A percentile compares a stretch with the other conserved stretches of the same genome.
Conservation (phyloP, 1,140 invertebrate genomes). For the Geopemphigus sp. region DNA sequence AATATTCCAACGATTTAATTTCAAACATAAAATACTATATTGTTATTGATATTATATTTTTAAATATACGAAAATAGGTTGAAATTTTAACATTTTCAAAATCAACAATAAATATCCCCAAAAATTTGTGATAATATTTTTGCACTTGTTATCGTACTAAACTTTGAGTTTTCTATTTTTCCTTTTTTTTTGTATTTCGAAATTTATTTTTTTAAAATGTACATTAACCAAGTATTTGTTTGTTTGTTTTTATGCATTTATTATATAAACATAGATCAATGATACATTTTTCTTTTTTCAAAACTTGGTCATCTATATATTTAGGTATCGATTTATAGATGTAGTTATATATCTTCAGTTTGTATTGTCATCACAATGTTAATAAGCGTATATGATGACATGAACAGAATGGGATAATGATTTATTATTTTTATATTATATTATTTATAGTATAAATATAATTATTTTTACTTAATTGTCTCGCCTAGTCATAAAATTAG, state of each 20-base stretch:
- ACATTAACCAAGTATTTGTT: constrained; percentile 19
- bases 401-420: not conserved
- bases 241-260: not conserved
- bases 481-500: constrained; percentile 46
- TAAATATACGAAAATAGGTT: constrained; percentile 13
- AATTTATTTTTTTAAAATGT: constrained; percentile 5
- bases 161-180: constrained; percentile 31
- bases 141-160: constrained; percentile 44
- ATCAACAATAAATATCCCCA: not conserved
- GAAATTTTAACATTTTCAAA: constrained; percentile 18
- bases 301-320: not conserved
- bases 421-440: constrained; percentile 1
- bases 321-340: not conserved
- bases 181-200: not conserved
- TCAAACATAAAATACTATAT: not conserved
- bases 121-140: constrained; percentile 48
- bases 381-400: not conserved
- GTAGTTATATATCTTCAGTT: constrained; percentile 1
- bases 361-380: not conserved
- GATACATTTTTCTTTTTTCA: not conserved
- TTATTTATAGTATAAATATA: constrained; percentile 22
- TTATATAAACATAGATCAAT: not conserved
- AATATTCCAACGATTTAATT: constrained; percentile 28
- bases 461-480: constrained; percentile 43
- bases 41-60: constrained; percentile 38